A percentile compares a stretch with the other conserved stretches of the same genome.
Evolutionary conservation across 2,797 vertebrate species (phyloP).

Genomic region (Sebastes kiyomatsui): DNA sequence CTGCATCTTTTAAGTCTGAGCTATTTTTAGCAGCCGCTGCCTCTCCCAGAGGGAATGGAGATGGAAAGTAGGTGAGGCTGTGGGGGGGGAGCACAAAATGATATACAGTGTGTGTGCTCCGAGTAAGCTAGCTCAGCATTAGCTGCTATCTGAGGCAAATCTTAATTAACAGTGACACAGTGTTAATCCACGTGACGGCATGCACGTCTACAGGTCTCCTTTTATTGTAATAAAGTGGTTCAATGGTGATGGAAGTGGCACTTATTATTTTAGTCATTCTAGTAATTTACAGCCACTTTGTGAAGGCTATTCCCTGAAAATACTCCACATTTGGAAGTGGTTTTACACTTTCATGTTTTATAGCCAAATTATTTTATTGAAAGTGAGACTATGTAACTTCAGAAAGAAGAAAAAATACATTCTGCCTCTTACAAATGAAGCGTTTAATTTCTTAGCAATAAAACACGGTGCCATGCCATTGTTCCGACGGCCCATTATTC

Average conservation of each 20-base stretch:
- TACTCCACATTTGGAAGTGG: not conserved
- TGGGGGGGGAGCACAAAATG: constrained; percentile 19
- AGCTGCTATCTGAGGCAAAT: constrained; percentile 58
- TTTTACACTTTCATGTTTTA: not conserved
- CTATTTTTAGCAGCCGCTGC: constrained; percentile 79
- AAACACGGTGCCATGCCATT: not conserved
- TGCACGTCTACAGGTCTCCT: constrained; percentile 28
- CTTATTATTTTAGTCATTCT: constrained; percentile 9
- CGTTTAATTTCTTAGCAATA: not conserved
- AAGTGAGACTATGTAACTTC: not conserved
- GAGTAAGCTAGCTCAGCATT: constrained; percentile 62
- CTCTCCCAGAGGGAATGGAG: constrained; percentile 57
- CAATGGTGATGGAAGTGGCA: constrained; percentile 23
- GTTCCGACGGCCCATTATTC: too few species aligned
- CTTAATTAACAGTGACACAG: constrained; percentile 70
- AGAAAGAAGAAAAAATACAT: not conserved
- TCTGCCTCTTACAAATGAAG: not conserved
- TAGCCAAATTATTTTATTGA: not conserved
- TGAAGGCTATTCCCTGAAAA: not conserved
- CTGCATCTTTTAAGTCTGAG: constrained; percentile 66
- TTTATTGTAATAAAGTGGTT: constrained; percentile 38
- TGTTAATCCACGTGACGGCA: constrained; percentile 38
- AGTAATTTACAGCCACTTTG: not conserved
- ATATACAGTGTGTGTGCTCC: constrained; percentile 47
- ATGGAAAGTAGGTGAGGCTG: constrained; percentile 75